phyloP scores from a whole-genome alignment of 2,113 vertebrate genomes.

The Ictidomys tridecemlineatus region DNA sequence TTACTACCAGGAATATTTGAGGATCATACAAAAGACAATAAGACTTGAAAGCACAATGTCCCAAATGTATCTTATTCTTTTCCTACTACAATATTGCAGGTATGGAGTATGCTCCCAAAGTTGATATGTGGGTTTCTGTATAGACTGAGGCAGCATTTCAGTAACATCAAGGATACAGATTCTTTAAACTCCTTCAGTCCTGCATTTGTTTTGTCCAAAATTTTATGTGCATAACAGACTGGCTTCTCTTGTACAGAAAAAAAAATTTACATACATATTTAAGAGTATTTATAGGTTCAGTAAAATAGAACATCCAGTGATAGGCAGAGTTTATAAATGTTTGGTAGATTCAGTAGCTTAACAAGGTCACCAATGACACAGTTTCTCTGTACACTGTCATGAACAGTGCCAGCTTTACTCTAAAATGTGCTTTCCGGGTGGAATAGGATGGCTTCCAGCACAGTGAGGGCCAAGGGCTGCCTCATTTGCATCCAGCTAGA shows the following conservation, averaged over 20 bases:
- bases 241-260: neutral
- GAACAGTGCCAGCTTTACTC: neutral
- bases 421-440: conserved; percentile 9
- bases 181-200: neutral
- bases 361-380: neutral
- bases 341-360: neutral
- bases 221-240: neutral
- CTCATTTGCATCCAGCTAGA: neutral
- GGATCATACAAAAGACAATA: neutral
- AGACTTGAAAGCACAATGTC: neutral
- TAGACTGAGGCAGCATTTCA: neutral
- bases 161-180: neutral
- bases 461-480: neutral
- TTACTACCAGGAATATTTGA: neutral
- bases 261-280: neutral
- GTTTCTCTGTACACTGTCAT: neutral
- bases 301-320: neutral
- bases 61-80: neutral
- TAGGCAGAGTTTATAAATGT: neutral
- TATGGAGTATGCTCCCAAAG: neutral
- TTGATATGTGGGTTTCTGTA: neutral
- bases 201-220: neutral
- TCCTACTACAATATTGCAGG: neutral
- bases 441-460: neutral
- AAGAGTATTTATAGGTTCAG: neutral